These are phyloP conservation scores for Drosophila nr. medialis DNA, from an alignment of 2,888 invertebrate species.

Conservation along the genomic window DNA sequence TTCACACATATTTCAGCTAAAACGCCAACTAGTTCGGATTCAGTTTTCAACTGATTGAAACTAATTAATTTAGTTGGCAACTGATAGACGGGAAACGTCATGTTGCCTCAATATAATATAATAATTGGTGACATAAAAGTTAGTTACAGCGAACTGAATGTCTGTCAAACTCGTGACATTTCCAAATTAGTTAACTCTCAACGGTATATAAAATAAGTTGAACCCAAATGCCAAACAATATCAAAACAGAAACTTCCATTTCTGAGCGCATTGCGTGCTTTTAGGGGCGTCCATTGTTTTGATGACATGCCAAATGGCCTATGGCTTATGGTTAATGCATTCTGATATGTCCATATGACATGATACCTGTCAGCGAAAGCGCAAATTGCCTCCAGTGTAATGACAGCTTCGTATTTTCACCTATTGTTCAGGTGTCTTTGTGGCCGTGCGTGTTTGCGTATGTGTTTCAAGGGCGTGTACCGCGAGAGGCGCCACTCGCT, in stretches of 20 bases:
- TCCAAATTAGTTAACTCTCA: constrained; percentile 58
- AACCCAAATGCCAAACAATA: constrained; percentile 22
- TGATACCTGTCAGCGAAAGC: constrained; percentile 58
- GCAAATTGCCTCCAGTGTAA: constrained; percentile 27
- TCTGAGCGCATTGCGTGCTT: constrained; percentile 59
- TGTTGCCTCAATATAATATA: constrained; percentile 23
- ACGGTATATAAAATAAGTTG: constrained; percentile 29
- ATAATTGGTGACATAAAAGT: constrained; percentile 78
- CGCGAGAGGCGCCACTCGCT: constrained; percentile 14
- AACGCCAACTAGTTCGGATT: not conserved
- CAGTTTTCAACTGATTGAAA: not conserved
- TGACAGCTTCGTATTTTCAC: constrained; percentile 53
- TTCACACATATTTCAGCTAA: not conserved
- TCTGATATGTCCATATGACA: constrained; percentile 34
- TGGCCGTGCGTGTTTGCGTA: not conserved
- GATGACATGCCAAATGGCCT: constrained; percentile 71
- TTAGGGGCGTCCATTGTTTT: constrained; percentile 49
- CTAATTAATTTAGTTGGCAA: constrained; percentile 32
- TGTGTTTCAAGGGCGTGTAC: constrained; percentile 5
- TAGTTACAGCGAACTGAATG: constrained; percentile 69
- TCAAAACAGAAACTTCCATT: constrained; percentile 34
- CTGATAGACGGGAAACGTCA: constrained; percentile 22
- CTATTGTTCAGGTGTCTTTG: constrained; percentile 25
- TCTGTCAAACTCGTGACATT: constrained; percentile 68
- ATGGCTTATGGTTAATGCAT: constrained; percentile 34